Conservation (phyloP, 2,888 invertebrate genomes). For the Dryobota labecula region DNA sequence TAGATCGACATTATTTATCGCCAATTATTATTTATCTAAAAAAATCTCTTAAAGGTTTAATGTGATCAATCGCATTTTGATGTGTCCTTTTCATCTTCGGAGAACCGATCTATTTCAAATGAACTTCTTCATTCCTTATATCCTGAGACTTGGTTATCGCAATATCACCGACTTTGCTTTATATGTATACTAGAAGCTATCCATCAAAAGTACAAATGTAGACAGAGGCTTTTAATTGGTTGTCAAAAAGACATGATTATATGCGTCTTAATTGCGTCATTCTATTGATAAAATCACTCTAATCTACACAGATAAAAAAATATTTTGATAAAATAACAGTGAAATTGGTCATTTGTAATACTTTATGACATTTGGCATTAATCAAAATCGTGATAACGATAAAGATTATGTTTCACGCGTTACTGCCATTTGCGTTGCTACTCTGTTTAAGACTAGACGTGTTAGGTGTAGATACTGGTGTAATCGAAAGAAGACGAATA, state of each 20-base stretch:
- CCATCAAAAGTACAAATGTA: not conserved
- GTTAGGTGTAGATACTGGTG: not conserved
- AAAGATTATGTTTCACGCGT: not conserved
- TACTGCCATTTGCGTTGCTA: constrained; percentile 14
- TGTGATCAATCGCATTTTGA: not conserved
- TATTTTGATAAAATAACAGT: constrained; percentile 14
- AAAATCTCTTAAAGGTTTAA: too few species aligned
- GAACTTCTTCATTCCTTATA: not conserved
- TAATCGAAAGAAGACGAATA: not conserved
- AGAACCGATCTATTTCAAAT: not conserved
- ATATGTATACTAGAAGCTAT: not conserved
- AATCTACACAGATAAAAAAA: constrained; percentile 24
- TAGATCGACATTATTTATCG: not conserved
- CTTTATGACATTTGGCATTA: constrained; percentile 13
- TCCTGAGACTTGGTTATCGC: not conserved
- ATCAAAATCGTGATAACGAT: constrained; percentile 8
- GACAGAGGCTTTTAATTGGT: not conserved
- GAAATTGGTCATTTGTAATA: constrained; percentile 29
- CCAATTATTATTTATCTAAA: too few species aligned
- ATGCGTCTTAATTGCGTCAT: not conserved
- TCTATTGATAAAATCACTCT: not conserved
- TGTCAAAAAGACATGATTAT: not conserved
- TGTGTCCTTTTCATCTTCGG: not conserved
- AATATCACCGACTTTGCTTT: not conserved
- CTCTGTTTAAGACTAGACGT: constrained; percentile 19